Evolutionary conservation across 2,797 vertebrate genomes (phyloP).

Genomic region (Aulostomus chinensis): DNA sequence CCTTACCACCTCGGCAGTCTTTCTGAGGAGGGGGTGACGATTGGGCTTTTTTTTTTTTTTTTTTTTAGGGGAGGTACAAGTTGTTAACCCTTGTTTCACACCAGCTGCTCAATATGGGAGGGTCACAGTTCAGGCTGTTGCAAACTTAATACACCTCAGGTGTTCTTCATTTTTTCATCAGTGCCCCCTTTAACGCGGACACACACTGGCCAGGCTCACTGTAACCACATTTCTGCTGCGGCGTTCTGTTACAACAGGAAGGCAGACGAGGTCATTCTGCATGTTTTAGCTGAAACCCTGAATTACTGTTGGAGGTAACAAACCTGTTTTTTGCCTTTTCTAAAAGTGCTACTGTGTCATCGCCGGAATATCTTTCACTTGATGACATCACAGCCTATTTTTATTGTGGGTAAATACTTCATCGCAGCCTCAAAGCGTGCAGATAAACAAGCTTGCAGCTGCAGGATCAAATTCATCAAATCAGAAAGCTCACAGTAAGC

Average conservation of each 20-base stretch:
- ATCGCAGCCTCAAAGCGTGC: conserved; percentile 41
- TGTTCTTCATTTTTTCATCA: conserved; percentile 70
- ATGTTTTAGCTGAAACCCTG: conserved; percentile 16
- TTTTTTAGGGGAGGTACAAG: conserved; percentile 32
- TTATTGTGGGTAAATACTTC: conserved; percentile 61
- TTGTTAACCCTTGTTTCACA: conserved; percentile 85
- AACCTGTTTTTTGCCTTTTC: too few species aligned
- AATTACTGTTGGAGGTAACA: conserved; percentile 36
- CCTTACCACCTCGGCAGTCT: conserved; percentile 24
- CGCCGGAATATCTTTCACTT: conserved; percentile 39
- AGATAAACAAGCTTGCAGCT: conserved; percentile 61
- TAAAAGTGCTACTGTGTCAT: too few species aligned
- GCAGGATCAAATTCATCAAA: conserved; percentile 49
- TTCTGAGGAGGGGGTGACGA: conserved; percentile 27
- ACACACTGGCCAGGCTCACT: conserved; percentile 35
- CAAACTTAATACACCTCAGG: conserved; percentile 79
- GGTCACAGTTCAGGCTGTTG: conserved; percentile 78
- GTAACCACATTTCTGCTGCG: conserved; percentile 41
- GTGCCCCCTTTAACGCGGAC: conserved; percentile 25
- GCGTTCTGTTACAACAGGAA: conserved; percentile 33
- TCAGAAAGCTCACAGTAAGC: conserved; percentile 6
- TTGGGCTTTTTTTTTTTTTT: conserved; percentile 25
- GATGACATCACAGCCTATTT: conserved; percentile 25
- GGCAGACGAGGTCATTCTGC: conserved; percentile 4
- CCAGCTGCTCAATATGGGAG: conserved; percentile 76